Evolutionary conservation across 2,888 invertebrate genomes (phyloP).

Genomic region (Dendrolimus houi): DNA sequence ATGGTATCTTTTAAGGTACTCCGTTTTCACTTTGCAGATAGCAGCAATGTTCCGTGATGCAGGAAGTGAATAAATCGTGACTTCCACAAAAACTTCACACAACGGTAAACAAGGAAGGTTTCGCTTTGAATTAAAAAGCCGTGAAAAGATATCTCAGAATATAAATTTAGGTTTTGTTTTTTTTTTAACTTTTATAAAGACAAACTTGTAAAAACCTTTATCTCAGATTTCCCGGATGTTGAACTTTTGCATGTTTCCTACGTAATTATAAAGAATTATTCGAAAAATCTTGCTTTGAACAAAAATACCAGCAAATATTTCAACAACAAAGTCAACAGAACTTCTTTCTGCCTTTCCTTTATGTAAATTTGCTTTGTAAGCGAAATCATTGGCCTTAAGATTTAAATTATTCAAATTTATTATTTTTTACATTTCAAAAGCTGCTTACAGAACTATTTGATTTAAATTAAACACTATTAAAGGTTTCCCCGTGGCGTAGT

Average conservation of each 20-base stretch:
- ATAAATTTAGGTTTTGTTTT: background rate
- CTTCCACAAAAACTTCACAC: background rate
- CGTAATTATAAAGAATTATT: background rate
- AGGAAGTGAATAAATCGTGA: background rate
- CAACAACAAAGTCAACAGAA: background rate
- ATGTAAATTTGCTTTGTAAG: background rate
- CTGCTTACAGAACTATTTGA: too few species aligned
- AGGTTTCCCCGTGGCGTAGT: too few species aligned
- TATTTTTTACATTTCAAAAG: too few species aligned
- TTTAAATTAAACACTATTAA: too few species aligned
- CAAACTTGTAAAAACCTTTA: background rate
- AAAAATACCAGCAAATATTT: background rate
- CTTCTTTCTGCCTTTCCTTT: background rate
- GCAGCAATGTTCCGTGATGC: background rate
- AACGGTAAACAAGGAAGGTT: background rate
- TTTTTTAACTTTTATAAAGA: background rate
- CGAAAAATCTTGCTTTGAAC: background rate
- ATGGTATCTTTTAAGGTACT: too few species aligned
- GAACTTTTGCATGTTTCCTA: background rate
- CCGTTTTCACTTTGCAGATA: background rate
- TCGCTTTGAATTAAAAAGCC: background rate
- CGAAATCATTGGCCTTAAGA: too few species aligned
- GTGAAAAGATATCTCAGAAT: background rate
- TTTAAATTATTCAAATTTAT: too few species aligned
- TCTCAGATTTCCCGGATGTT: background rate